These are phyloP conservation scores for Nemopilema nomurai DNA, from an alignment of 30 jellyfish, hydroid and myxozoan species.

Conservation along the genomic window DNA sequence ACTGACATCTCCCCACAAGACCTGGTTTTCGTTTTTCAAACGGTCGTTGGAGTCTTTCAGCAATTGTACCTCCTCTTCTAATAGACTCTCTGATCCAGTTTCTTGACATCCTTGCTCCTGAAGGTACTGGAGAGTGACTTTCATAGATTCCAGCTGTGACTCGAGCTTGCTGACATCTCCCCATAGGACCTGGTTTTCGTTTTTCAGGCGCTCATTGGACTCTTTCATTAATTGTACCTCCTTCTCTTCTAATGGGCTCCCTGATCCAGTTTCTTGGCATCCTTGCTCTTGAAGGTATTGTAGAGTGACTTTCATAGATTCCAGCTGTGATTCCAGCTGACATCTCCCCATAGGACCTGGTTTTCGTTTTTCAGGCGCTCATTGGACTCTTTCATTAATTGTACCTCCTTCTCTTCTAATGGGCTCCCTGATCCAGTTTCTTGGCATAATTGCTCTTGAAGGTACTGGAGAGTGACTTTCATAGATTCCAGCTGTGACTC, in stretches of 20 bases:
- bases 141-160: background rate
- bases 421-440: background rate
- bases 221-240: background rate
- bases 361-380: constrained; percentile 1
- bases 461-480: background rate
- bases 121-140: background rate
- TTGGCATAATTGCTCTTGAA: background rate
- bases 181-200: background rate
- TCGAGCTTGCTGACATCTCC: background rate
- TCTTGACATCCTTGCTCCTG: background rate
- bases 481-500: constrained; percentile 4
- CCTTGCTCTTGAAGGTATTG: background rate
- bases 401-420: background rate
- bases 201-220: background rate
- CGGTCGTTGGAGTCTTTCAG: too few species aligned
- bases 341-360: background rate
- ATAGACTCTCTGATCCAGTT: background rate
- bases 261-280: too few species aligned
- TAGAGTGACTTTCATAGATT: background rate
- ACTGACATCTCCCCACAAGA: too few species aligned
- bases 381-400: background rate
- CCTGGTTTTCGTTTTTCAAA: too few species aligned
- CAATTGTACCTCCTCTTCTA: too few species aligned
- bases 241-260: background rate
- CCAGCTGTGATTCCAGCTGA: constrained; percentile 1